Percentiles rank a stretch among this genome's conserved stretches.
phyloP scores from a whole-genome alignment of 2,797 vertebrate species.

The Esox masquinongy region DNA sequence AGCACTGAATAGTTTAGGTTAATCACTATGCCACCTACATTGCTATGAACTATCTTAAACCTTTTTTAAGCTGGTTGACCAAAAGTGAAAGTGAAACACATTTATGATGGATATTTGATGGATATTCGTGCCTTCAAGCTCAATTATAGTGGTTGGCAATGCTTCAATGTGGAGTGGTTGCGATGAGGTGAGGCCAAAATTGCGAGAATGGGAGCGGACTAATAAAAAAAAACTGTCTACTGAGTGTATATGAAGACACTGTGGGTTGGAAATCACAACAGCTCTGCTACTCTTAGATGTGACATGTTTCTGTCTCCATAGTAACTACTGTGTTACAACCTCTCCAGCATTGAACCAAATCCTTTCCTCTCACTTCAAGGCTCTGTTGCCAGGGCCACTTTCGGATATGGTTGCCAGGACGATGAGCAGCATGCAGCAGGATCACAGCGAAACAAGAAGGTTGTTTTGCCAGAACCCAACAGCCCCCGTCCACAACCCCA shows the following conservation, averaged over 20 bases:
- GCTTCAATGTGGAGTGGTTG: too few relatives aligned
- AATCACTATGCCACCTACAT: too few relatives aligned
- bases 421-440: slow-evolving; percentile 39
- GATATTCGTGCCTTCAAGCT: too few relatives aligned
- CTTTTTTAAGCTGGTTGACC: too few relatives aligned
- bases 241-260: neutral
- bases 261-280: neutral
- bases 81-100: too few relatives aligned
- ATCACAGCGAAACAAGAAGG: slow-evolving; percentile 40
- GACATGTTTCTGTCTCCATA: neutral
- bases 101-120: too few relatives aligned
- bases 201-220: too few relatives aligned
- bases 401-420: slow-evolving; percentile 63
- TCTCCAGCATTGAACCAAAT: slow-evolving; percentile 1
- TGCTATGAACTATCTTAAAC: too few relatives aligned
- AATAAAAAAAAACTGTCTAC: neutral
- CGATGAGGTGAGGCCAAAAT: too few relatives aligned
- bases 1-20: too few relatives aligned
- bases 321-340: neutral
- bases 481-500: slow-evolving; percentile 74
- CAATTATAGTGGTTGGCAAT: too few relatives aligned
- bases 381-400: slow-evolving; percentile 28
- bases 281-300: neutral
- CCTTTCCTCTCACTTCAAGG: slow-evolving; percentile 20
- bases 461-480: slow-evolving; percentile 34